These are phyloP conservation scores for Bombus breviceps DNA, from an alignment of 1,140 invertebrate species.

Conservation along the genomic window DNA sequence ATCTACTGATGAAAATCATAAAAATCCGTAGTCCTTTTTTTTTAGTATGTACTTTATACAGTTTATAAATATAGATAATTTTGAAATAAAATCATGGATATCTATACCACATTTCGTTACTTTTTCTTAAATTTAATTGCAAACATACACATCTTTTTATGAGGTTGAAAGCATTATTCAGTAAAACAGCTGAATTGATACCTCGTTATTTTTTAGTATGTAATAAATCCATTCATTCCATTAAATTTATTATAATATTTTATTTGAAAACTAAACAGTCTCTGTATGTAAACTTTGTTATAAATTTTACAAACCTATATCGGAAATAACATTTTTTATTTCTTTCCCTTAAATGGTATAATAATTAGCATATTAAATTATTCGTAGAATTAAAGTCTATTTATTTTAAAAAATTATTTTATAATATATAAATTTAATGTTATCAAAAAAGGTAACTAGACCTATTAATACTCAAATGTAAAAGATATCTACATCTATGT, in stretches of 20 bases:
- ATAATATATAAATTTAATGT: neutral
- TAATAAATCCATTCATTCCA: constrained; percentile 5
- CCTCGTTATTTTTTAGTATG: neutral
- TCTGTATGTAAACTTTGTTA: neutral
- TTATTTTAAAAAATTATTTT: neutral
- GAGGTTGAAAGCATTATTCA: neutral
- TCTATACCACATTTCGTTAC: neutral
- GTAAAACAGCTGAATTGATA: neutral
- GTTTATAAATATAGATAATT: constrained; percentile 11
- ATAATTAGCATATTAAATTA: neutral
- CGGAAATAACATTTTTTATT: neutral
- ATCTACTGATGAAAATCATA: constrained; percentile 13
- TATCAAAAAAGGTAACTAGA: neutral
- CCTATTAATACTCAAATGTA: neutral
- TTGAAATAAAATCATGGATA: constrained; percentile 21
- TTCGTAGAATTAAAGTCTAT: neutral
- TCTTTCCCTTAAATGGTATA: neutral
- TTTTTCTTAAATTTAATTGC: constrained; percentile 29
- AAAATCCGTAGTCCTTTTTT: constrained; percentile 34
- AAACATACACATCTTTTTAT: constrained; percentile 11
- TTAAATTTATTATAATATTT: constrained; percentile 27
- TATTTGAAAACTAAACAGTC: neutral
- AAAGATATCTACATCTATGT: neutral
- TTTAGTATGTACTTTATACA: constrained; percentile 4
- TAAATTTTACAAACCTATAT: neutral